Evolutionary conservation across 2,888 invertebrate species (phyloP).

Genomic region (Epiperipatus broadwayi): DNA sequence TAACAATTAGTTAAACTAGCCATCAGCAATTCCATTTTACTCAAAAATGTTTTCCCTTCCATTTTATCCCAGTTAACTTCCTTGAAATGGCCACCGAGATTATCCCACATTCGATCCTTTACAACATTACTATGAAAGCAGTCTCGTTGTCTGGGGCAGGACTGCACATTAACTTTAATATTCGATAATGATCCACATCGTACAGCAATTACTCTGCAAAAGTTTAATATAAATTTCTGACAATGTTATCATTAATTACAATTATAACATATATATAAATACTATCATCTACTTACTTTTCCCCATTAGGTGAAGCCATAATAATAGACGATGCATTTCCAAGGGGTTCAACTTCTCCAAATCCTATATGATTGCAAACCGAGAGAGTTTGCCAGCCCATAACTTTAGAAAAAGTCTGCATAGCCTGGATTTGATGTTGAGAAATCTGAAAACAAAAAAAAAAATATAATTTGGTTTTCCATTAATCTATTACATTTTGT

Average conservation of each 20-base stretch:
- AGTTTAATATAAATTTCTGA: slow-evolving; percentile 9
- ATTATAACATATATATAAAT: slow-evolving; percentile 5
- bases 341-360: slow-evolving; percentile 71
- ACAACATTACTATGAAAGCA: slow-evolving; percentile 69
- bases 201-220: slow-evolving; percentile 52
- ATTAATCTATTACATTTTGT: too few relatives aligned
- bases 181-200: slow-evolving; percentile 72
- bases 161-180: slow-evolving; percentile 69
- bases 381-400: slow-evolving; percentile 91
- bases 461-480: slow-evolving; percentile 13
- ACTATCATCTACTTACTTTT: slow-evolving; percentile 31
- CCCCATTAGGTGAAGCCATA: slow-evolving; percentile 69
- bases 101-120: slow-evolving; percentile 78
- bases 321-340: slow-evolving; percentile 83
- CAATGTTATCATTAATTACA: slow-evolving; percentile 1
- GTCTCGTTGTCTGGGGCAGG: slow-evolving; percentile 58
- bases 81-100: slow-evolving; percentile 66
- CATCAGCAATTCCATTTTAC: slow-evolving; percentile 90
- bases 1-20: slow-evolving; percentile 33
- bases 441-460: slow-evolving; percentile 44
- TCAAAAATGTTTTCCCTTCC: slow-evolving; percentile 86
- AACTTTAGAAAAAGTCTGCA: slow-evolving; percentile 70
- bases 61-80: slow-evolving; percentile 67
- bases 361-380: slow-evolving; percentile 59
- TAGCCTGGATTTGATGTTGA: slow-evolving; percentile 80